Conservation (phyloP, 2,888 invertebrate species). For the Cerceris ruficornis region DNA sequence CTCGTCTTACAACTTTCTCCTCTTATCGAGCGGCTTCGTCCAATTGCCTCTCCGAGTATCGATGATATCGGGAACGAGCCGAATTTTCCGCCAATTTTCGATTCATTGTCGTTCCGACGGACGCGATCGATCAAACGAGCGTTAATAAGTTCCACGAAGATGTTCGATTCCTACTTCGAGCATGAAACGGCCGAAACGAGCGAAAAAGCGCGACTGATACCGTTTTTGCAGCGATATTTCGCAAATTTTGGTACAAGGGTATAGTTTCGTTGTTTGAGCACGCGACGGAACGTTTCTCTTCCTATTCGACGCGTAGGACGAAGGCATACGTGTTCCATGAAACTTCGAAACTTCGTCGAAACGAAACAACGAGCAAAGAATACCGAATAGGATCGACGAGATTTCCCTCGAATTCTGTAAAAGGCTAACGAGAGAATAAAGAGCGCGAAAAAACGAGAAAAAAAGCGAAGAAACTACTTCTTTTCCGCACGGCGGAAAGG, state of each 20-base stretch:
- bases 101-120: too few relatives aligned
- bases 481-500: not conserved
- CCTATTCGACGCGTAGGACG: not conserved
- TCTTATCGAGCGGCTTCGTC: conserved; percentile 11
- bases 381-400: not conserved
- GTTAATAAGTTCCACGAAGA: too few relatives aligned
- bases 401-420: conserved; percentile 2
- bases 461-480: not conserved
- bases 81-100: not conserved
- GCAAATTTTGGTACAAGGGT: too few relatives aligned
- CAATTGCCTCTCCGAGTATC: not conserved
- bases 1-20: conserved; percentile 33
- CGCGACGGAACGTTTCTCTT: too few relatives aligned
- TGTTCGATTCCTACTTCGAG: too few relatives aligned
- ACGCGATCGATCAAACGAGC: too few relatives aligned
- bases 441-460: not conserved
- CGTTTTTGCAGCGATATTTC: too few relatives aligned
- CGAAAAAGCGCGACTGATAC: too few relatives aligned
- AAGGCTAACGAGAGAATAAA: conserved; percentile 16
- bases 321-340: not conserved
- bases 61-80: not conserved
- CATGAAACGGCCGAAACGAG: too few relatives aligned
- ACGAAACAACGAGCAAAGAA: not conserved
- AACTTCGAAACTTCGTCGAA: not conserved
- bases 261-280: too few relatives aligned